Percentiles rank a stretch among this genome's conserved stretches.
Conservation (phyloP, 2,888 invertebrate genomes). For the Chloroclysta siterata region DNA sequence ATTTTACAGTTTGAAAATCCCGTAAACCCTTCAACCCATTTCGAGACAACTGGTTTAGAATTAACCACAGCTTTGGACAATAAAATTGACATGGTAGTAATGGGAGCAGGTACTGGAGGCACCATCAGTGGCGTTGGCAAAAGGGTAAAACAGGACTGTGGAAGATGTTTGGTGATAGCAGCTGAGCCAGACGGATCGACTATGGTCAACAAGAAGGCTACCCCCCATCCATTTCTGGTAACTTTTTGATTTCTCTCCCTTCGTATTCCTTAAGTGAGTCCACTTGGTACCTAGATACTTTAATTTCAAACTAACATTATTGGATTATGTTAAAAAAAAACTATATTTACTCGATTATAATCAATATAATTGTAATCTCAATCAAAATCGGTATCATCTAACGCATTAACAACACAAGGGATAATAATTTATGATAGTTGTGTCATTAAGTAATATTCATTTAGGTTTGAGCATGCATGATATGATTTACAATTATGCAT, state of each 20-base stretch:
- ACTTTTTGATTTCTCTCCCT: conserved; percentile 23
- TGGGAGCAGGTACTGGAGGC: conserved; percentile 96
- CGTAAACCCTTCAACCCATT: conserved; percentile 96
- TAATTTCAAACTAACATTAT: no score
- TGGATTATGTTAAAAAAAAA: no score
- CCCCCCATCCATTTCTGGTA: conserved; percentile 46
- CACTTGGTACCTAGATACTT: no score
- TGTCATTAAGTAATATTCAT: no score
- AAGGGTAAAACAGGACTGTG: conserved; percentile 92
- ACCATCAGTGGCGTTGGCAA: conserved; percentile 94
- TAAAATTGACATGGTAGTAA: conserved; percentile 90
- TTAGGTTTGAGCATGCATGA: no score
- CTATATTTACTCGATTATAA: no score
- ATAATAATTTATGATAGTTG: no score
- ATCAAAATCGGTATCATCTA: no score
- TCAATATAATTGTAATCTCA: no score
- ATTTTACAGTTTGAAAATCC: conserved; percentile 90
- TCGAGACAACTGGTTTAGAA: conserved; percentile 95
- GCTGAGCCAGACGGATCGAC: conserved; percentile 92
- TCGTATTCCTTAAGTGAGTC: neutral
- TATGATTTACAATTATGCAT: no score
- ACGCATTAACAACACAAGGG: no score
- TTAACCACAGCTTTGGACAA: conserved; percentile 88
- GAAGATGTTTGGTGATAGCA: conserved; percentile 90
- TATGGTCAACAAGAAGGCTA: conserved; percentile 86